Evolutionary conservation across 2,797 vertebrate genomes (phyloP), one percentile per base, ranked within the genome.

Genomic region (Rachycentron canadum): DNA sequence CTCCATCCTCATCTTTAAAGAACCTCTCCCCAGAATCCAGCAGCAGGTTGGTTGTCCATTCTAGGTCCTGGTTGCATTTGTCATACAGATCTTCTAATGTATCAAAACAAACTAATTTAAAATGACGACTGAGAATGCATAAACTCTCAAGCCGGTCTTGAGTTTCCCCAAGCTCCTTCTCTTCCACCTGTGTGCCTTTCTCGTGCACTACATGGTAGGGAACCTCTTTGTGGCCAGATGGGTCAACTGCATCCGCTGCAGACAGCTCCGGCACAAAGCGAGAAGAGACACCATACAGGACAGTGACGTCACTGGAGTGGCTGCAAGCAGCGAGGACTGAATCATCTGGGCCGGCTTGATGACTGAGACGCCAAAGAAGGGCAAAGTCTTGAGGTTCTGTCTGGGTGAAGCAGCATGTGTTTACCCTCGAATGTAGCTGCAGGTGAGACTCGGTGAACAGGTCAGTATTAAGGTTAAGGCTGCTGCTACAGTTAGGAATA

Each of bases 11-110:
- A 16, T 95, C 95, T 84, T 91, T 95, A 80, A 93, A 91, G 57
- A 99, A 93, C 85, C 95, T 96, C 87, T 97, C 97, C 76, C 96
- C 96, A n/a, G 97, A 99, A 88, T 99, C 98, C 85, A 99, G 92
- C 57, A 99, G 92, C 69, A 99, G 89, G 84, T 98, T 98, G 50
- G 96, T 98, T 57, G 96, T 94, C 98, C 98, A 99, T 63, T 97
- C 95, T 70, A 99, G 93, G 90, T 99, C 97, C 86, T 96, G 96
- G 79, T 97, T 95, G 88, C 98, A 99, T 86, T 97, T 97, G 86
- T 99, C 97, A 88, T 97, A 99, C 55, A 99, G 92, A 91, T 99
- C 98, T 80, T 97, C 96, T 64, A 99, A 83, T 21, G 95, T 97
- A 88, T 99, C 98, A 79, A 96, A 95, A 56, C 96, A 94, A 82